These are phyloP conservation scores for Bubo blakistoni DNA, from an alignment of 2,113 vertebrate genomes.

Conservation along the genomic window DNA sequence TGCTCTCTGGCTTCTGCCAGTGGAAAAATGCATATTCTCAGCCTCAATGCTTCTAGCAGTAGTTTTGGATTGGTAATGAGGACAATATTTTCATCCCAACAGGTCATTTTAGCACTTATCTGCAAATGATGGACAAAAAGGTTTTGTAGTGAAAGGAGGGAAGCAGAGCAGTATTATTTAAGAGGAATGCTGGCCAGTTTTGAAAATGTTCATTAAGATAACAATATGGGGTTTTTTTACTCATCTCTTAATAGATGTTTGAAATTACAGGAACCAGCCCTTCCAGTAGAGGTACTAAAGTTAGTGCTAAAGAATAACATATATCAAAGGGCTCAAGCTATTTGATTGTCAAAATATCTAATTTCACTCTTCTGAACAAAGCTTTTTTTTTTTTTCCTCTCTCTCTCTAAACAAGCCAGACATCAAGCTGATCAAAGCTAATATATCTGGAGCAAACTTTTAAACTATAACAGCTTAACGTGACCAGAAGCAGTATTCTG, in stretches of 20 bases:
- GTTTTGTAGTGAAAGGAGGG: not conserved
- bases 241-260: not conserved
- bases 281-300: not conserved
- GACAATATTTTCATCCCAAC: not conserved
- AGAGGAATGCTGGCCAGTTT: not conserved
- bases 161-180: not conserved
- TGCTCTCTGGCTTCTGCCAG: not conserved
- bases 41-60: not conserved
- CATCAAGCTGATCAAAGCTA: not conserved
- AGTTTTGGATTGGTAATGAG: not conserved
- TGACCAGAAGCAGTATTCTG: not conserved
- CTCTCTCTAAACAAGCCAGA: not conserved
- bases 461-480: not conserved
- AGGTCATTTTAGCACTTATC: not conserved
- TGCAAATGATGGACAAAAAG: not conserved
- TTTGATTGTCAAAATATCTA: not conserved
- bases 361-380: not conserved
- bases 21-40: not conserved
- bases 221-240: accelerated
- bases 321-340: not conserved
- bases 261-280: not conserved
- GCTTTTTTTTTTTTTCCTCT: not conserved
- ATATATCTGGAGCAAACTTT: not conserved
- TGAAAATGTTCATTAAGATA: not conserved
- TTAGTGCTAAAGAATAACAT: not conserved